A percentile compares a stretch with the other conserved stretches of the same genome.
phyloP scores from a whole-genome alignment of 2,797 vertebrate genomes.

The Enteromius radiatus region DNA sequence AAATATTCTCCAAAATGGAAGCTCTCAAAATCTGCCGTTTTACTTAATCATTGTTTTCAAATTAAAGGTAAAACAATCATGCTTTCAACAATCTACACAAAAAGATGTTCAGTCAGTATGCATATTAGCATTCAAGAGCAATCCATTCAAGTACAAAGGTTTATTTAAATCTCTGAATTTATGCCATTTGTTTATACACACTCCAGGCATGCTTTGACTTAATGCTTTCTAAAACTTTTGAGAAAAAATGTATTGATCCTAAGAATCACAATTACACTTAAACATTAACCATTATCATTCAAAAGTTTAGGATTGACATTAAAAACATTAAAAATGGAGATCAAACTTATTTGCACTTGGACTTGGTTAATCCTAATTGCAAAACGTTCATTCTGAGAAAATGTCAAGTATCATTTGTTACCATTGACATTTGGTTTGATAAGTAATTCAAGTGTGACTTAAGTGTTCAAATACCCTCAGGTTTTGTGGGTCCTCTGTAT shows the following conservation, averaged over 20 bases:
- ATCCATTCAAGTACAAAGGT: background rate
- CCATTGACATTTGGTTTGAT: background rate
- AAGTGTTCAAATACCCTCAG: background rate
- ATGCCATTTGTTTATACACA: background rate
- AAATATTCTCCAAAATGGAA: background rate
- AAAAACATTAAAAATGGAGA: background rate
- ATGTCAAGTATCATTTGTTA: constrained; percentile 3
- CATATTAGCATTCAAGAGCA: background rate
- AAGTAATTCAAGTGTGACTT: background rate
- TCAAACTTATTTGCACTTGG: background rate
- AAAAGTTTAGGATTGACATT: background rate
- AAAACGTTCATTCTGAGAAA: background rate
- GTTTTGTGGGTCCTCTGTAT: background rate
- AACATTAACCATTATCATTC: background rate
- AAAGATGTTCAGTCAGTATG: background rate
- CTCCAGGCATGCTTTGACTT: background rate
- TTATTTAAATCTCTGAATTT: background rate
- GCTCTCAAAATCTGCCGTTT: constrained; percentile 1
- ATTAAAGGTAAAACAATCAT: background rate
- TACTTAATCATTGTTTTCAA: background rate
- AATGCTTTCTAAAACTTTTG: background rate
- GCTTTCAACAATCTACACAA: background rate
- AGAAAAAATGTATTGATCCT: background rate
- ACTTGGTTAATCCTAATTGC: background rate
- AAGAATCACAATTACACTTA: background rate